Evolutionary conservation across 2,113 vertebrate genomes (phyloP).

Genomic region (Genyomyrus donnyi): DNA sequence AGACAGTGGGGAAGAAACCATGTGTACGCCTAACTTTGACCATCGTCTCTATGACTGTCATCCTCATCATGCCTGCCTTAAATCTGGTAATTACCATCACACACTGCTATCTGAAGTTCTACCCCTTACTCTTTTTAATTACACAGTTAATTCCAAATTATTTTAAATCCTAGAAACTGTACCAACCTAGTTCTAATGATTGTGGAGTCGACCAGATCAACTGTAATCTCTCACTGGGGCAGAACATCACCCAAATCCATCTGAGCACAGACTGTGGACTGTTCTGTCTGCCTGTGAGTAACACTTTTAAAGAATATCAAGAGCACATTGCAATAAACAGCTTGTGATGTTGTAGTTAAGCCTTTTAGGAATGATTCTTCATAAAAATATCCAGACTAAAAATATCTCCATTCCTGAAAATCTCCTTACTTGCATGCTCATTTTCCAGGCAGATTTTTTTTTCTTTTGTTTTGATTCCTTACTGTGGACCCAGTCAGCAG

Average conservation of each 20-base stretch:
- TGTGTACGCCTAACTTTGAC: slow-evolving; percentile 74
- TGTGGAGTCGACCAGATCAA: neutral
- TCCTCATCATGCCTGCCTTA: slow-evolving; percentile 71
- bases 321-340: neutral
- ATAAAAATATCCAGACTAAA: neutral
- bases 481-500: neutral
- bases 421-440: neutral
- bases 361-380: neutral
- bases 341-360: neutral
- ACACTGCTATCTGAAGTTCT: neutral
- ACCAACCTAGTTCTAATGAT: neutral
- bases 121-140: neutral
- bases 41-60: slow-evolving; percentile 61
- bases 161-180: neutral
- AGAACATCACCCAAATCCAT: neutral
- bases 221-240: neutral
- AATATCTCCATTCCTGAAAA: neutral
- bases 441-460: neutral
- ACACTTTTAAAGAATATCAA: neutral
- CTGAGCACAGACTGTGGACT: slow-evolving; percentile 21
- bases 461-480: neutral
- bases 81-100: slow-evolving; percentile 65
- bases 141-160: neutral
- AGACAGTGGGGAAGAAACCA: slow-evolving; percentile 74
- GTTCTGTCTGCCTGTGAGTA: slow-evolving; percentile 58